Base-by-base conservation (phyloP, 2,797 vertebrate species). In the Adelosebastes latens region DNA sequence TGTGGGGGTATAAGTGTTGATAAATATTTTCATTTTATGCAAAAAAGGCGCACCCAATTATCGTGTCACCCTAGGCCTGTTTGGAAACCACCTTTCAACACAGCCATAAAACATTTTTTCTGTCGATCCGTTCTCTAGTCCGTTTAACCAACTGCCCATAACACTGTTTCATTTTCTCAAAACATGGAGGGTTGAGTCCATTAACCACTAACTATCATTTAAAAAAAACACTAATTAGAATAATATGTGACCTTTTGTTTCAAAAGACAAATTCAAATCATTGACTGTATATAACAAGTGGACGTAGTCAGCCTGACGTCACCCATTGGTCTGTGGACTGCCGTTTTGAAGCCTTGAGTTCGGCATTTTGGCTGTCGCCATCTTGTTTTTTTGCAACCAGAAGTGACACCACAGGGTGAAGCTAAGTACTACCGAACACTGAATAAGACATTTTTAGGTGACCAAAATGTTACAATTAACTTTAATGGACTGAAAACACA, bases 401-500 rank as follows among this genome's bases (percentile, higher is more conserved):
- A 9, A 42, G 39, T 1, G 39, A 42, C 13, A 42, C 39, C 0
- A 42, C 13, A 14, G 39, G 46, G 8, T 49, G 18, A 16, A 46
- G 16, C 42, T 46, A 20, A 9, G 18, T 49, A 49, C 3, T 20
- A 49, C 46, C 18, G 0, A 49, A 49, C 18, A 2, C 18, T 49
- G 46, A 49, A 18, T 1, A 20, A 2, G 18, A 49, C 0, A 49
- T 49, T 49, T 49, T 20, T 49, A 49, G 46, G 3, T 0, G 18
- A 49, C 0, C 46, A 49, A 4, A 49, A 49, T 49, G 8, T 49
- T 49, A 49, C 3, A 4, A 49, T 49, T 20, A 9, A 49, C 18
- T 49, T 49, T 20, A 18, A 49, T 20, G 46, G 7, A 49, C 18
- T 49, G 18, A 49, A 49, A 49, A 49, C 18, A 20, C 3, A 20